Evolutionary conservation across 2,888 invertebrate genomes (phyloP).

Genomic region (Melanostoma scalare): DNA sequence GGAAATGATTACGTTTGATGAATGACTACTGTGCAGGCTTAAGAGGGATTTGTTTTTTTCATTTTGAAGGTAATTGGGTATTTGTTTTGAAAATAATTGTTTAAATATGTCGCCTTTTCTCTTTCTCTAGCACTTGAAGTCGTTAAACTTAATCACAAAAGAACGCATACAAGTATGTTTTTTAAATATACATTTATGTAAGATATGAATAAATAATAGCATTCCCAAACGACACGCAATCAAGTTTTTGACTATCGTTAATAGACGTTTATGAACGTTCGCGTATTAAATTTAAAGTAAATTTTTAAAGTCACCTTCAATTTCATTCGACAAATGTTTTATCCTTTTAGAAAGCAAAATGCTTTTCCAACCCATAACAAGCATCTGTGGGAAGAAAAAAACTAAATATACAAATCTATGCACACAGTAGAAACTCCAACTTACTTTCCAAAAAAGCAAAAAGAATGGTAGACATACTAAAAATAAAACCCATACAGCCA

Average conservation of each 20-base stretch:
- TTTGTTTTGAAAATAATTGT: neutral
- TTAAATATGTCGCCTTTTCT: no score
- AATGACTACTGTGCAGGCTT: constrained; percentile 1
- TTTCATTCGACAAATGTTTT: constrained; percentile 19
- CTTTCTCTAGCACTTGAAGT: no score
- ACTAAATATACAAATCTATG: neutral
- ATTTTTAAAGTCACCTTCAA: constrained; percentile 22
- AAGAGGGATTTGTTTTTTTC: neutral
- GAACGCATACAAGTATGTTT: no score
- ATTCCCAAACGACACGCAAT: no score
- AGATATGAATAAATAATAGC: no score
- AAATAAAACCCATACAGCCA: constrained; percentile 51
- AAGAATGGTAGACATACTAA: constrained; percentile 48
- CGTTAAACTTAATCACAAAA: no score
- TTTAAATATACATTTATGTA: no score
- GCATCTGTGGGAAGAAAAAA: constrained; percentile 27
- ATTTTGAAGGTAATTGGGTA: neutral
- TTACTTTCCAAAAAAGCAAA: constrained; percentile 44
- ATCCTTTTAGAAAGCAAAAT: constrained; percentile 23
- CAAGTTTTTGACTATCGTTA: no score
- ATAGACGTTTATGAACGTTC: no score
- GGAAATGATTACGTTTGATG: neutral
- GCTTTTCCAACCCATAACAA: constrained; percentile 50
- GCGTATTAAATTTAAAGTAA: no score
- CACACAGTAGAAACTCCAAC: neutral